Conservation (phyloP, 2,888 invertebrate species). For the Linhomoeus sp. region DNA sequence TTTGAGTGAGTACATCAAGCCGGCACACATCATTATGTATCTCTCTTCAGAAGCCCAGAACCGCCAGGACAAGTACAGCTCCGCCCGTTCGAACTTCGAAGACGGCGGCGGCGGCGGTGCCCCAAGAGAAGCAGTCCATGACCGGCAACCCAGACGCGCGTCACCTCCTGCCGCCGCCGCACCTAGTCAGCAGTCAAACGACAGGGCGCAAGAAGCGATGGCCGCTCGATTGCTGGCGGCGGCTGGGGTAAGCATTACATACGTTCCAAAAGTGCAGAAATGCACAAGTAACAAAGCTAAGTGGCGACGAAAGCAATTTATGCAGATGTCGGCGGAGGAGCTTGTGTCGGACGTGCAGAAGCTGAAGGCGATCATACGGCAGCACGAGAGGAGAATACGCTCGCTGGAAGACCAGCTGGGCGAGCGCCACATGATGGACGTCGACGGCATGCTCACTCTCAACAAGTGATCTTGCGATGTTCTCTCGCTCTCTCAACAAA, state of each 20-base stretch:
- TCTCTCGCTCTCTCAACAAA: too few relatives aligned
- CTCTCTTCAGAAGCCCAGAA: neutral
- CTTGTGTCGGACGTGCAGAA: constrained; percentile 15
- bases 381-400: constrained; percentile 25
- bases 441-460: neutral
- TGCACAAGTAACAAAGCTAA: too few relatives aligned
- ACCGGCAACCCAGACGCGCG: neutral
- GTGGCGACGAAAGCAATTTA: neutral
- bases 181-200: neutral
- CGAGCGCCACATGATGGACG: constrained; percentile 14
- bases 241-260: too few relatives aligned
- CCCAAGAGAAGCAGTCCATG: neutral
- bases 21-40: too few relatives aligned
- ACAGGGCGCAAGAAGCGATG: neutral
- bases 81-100: neutral
- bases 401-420: constrained; percentile 22
- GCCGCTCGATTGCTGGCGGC: too few relatives aligned
- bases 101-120: neutral
- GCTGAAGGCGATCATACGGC: constrained; percentile 22
- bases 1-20: neutral
- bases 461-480: too few relatives aligned
- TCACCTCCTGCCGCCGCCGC: too few relatives aligned
- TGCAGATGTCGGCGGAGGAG: constrained; percentile 7
- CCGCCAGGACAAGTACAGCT: neutral
- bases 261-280: too few relatives aligned